Percentiles rank a stretch among this genome's conserved stretches.
Evolutionary conservation across 2,888 invertebrate species (phyloP).

Genomic region (Drosophila conformis): DNA sequence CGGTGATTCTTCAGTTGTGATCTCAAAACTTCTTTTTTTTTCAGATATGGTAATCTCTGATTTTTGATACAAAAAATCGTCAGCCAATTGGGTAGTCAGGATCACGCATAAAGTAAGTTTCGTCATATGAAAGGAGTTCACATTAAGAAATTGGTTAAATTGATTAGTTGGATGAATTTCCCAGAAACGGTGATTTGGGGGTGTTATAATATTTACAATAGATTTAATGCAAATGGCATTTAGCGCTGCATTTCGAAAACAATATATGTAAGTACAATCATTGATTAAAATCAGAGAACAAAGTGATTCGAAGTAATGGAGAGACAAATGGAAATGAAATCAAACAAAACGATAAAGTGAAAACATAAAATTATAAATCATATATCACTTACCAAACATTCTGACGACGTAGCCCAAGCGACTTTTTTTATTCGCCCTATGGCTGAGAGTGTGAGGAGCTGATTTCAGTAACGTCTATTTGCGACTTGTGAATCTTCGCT

Average conservation of each 20-base stretch:
- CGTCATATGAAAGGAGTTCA: constrained; percentile 42
- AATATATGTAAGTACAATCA: constrained; percentile 18
- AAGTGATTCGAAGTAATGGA: constrained; percentile 27
- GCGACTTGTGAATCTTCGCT: constrained; percentile 81
- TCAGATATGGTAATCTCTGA: constrained; percentile 7
- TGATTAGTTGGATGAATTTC: constrained; percentile 21
- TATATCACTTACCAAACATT: constrained; percentile 65
- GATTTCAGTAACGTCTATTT: constrained; percentile 80
- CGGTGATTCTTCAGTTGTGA: constrained; percentile 54
- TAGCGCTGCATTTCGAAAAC: constrained; percentile 45
- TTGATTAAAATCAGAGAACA: constrained; percentile 46
- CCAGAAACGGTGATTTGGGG: constrained; percentile 38
- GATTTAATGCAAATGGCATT: constrained; percentile 52
- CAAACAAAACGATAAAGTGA: constrained; percentile 43
- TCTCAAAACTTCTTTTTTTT: constrained; percentile 7
- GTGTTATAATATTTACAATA: constrained; percentile 66
- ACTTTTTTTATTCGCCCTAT: constrained; percentile 27
- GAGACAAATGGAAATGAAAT: constrained; percentile 35
- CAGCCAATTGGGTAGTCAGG: constrained; percentile 37
- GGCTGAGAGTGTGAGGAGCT: constrained; percentile 48
- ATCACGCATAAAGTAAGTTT: constrained; percentile 61
- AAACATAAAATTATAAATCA: constrained; percentile 36
- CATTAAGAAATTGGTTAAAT: constrained; percentile 52
- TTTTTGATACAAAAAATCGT: constrained; percentile 7
- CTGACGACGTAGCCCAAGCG: constrained; percentile 44